Percentiles rank a stretch among this genome's conserved stretches.
Evolutionary conservation across 1,140 invertebrate species (phyloP).

Genomic region (Lycorma delicatula): DNA sequence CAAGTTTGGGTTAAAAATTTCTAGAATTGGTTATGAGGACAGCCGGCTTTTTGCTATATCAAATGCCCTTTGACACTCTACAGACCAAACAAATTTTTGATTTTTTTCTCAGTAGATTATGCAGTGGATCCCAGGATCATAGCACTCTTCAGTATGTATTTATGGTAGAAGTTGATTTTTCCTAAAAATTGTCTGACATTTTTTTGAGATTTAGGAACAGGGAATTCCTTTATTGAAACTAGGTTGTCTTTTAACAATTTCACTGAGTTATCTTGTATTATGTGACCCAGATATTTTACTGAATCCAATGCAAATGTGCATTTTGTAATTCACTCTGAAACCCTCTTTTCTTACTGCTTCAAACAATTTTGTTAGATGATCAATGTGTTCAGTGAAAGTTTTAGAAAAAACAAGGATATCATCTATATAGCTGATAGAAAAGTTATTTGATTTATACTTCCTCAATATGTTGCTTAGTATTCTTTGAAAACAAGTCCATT

Average conservation of each 20-base stretch:
- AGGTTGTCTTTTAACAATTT: too few species aligned
- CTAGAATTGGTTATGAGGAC: too few species aligned
- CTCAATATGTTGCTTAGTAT: too few species aligned
- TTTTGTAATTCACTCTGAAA: constrained; percentile 34
- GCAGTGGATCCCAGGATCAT: constrained; percentile 30
- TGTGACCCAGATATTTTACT: constrained; percentile 33
- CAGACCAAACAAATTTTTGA: constrained; percentile 32
- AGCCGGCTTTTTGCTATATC: background rate
- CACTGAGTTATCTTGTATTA: constrained; percentile 31
- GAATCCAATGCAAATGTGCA: constrained; percentile 32
- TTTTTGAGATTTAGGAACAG: too few species aligned
- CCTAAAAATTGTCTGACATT: constrained; percentile 31
- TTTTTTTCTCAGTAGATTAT: constrained; percentile 34
- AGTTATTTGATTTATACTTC: too few species aligned
- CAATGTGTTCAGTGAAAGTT: too few species aligned
- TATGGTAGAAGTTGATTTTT: constrained; percentile 34
- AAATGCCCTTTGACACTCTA: background rate
- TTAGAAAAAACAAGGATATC: too few species aligned
- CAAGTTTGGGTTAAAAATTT: too few species aligned
- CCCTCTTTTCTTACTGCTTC: constrained; percentile 27
- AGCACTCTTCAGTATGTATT: constrained; percentile 32
- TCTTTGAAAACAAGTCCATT: constrained; percentile 37
- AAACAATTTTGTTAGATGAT: background rate
- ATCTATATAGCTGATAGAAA: too few species aligned
- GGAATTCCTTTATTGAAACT: constrained; percentile 33